Evolutionary conservation across 2,797 vertebrate genomes (phyloP).

Genomic region (Chelonia mydas): DNA sequence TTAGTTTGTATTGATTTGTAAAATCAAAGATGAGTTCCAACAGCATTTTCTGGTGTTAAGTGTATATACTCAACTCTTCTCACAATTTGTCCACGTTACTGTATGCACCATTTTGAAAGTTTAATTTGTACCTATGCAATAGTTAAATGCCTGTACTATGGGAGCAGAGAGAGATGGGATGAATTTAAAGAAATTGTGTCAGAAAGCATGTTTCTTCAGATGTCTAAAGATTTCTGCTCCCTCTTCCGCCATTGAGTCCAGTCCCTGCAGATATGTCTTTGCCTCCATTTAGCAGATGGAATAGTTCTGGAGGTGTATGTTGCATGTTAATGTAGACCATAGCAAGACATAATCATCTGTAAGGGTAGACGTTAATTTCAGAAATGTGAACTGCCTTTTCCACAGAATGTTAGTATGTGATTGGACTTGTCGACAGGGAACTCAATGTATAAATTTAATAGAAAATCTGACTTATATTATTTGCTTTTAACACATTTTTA

Average conservation of each 20-base stretch:
- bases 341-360: slow-evolving; percentile 73
- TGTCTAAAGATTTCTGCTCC: neutral
- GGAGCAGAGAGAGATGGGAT: neutral
- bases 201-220: neutral
- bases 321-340: slow-evolving; percentile 80
- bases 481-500: neutral
- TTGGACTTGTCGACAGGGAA: neutral
- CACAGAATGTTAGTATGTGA: slow-evolving; percentile 79
- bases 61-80: neutral
- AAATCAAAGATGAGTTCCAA: neutral
- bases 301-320: slow-evolving; percentile 82
- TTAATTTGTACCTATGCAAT: neutral
- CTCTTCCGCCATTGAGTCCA: neutral
- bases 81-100: neutral
- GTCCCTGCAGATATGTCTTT: neutral
- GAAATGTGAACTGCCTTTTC: slow-evolving; percentile 80
- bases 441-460: slow-evolving; percentile 30
- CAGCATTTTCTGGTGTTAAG: neutral
- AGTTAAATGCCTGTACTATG: neutral
- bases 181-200: neutral
- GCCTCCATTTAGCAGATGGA: slow-evolving; percentile 78
- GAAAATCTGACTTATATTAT: neutral
- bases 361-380: slow-evolving; percentile 82
- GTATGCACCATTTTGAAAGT: neutral
- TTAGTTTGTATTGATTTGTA: neutral